Percentiles rank a stretch among this genome's conserved stretches.
These are phyloP conservation scores for Leucophenga maculata DNA, from an alignment of 2,888 invertebrate species.

Conservation along the genomic window DNA sequence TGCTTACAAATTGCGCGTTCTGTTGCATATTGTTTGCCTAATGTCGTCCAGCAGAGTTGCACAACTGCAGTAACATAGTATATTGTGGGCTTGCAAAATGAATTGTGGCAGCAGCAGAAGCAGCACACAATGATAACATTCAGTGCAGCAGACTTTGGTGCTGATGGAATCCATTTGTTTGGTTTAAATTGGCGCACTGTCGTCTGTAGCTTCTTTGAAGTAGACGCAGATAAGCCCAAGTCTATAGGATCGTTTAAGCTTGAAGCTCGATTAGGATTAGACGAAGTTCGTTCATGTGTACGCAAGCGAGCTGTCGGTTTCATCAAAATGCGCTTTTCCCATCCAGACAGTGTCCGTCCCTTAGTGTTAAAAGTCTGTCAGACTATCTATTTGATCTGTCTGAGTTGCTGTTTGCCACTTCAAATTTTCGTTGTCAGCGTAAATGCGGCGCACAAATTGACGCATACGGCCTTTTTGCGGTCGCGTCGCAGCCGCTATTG, in stretches of 20 bases:
- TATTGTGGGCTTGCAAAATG: no score
- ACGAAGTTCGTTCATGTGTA: not conserved
- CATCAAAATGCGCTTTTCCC: not conserved
- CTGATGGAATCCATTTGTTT: slow-evolving; percentile 43
- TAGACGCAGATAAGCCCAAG: slow-evolving; percentile 35
- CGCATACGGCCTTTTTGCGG: slow-evolving; percentile 7
- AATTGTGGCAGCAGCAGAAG: slow-evolving; percentile 40
- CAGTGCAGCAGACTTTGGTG: not conserved
- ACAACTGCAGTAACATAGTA: not conserved
- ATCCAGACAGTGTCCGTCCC: not conserved
- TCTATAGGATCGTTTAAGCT: not conserved
- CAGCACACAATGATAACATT: slow-evolving; percentile 59
- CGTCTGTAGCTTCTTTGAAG: slow-evolving; percentile 19
- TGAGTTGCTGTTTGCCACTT: slow-evolving; percentile 5
- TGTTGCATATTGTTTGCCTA: slow-evolving; percentile 36
- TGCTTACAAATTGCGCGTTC: slow-evolving; percentile 54
- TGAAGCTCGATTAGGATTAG: slow-evolving; percentile 16
- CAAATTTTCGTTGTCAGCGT: slow-evolving; percentile 12
- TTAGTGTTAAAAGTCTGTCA: not conserved
- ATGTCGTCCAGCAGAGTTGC: slow-evolving; percentile 26
- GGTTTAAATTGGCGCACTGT: slow-evolving; percentile 56
- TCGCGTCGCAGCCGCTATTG: not conserved
- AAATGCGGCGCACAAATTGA: slow-evolving; percentile 12
- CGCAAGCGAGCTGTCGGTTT: not conserved
- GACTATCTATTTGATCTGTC: not conserved